Percentiles rank a stretch among this genome's conserved stretches.
phyloP scores from a whole-genome alignment of 1,140 invertebrate species.

The Patella vulgata region DNA sequence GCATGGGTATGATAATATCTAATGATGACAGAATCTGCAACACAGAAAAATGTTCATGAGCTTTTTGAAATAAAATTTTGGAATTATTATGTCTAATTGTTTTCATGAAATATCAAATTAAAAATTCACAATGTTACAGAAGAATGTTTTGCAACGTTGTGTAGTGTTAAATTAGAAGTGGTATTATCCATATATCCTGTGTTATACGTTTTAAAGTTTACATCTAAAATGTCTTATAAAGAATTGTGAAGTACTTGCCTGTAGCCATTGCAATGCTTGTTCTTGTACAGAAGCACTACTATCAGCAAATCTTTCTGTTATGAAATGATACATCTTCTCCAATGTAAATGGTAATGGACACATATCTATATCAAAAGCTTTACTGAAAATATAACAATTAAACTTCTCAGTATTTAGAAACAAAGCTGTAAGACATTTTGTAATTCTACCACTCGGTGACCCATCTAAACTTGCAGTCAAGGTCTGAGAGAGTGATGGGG shows the following conservation, averaged over 20 bases:
- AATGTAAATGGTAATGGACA: slow-evolving; percentile 93
- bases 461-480: not conserved
- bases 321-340: slow-evolving; percentile 94
- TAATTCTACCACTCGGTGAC: not conserved
- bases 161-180: no score
- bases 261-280: slow-evolving; percentile 94
- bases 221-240: no score
- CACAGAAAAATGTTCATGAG: no score
- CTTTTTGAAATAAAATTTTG: no score
- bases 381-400: slow-evolving; percentile 72
- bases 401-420: not conserved
- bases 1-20: slow-evolving; percentile 64
- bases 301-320: slow-evolving; percentile 85
- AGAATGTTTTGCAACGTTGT: not conserved
- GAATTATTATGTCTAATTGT: not conserved
- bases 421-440: not conserved
- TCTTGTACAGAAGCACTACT: slow-evolving; percentile 88
- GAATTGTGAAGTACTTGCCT: slow-evolving; percentile 72
- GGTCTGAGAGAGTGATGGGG: no score
- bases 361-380: slow-evolving; percentile 96
- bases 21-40: slow-evolving; percentile 61
- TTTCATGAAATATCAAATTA: not conserved
- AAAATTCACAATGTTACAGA: not conserved
- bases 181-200: no score
- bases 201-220: no score